Conservation (phyloP, 2,888 invertebrate genomes). For the Leucophenga maculata region DNA sequence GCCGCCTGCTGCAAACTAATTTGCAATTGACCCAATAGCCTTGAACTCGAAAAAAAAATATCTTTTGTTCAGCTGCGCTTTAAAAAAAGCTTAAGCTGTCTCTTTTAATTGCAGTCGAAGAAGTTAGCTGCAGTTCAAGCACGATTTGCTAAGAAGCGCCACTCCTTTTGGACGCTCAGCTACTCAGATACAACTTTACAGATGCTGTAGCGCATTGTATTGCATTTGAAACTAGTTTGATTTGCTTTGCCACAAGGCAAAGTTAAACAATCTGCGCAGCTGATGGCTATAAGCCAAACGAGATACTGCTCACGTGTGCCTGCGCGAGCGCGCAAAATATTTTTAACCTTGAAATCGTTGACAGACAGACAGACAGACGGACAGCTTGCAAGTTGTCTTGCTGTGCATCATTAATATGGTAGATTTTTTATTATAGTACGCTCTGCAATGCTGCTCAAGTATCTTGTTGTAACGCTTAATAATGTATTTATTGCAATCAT, state of each 20-base stretch:
- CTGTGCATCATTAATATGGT: conserved; percentile 14
- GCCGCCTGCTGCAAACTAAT: conserved; percentile 45
- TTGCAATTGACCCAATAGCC: conserved; percentile 64
- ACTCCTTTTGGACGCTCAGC: neutral
- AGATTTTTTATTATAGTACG: neutral
- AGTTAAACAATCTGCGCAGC: conserved; percentile 3
- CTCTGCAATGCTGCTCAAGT: conserved; percentile 1
- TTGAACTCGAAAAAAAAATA: conserved; percentile 56
- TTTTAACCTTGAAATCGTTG: conserved; percentile 17
- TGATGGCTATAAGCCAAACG: conserved; percentile 10
- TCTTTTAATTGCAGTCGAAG: conserved; percentile 3
- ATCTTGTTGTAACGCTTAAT: neutral
- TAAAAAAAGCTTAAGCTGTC: conserved; percentile 12
- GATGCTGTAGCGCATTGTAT: neutral
- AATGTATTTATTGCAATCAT: neutral
- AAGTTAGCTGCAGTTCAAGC: neutral
- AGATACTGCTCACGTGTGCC: conserved; percentile 12
- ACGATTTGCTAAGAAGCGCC: conserved; percentile 6
- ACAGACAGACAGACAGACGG: conserved; percentile 11
- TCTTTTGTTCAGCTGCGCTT: conserved; percentile 15
- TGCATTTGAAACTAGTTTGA: conserved; percentile 10
- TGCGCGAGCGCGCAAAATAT: conserved; percentile 17
- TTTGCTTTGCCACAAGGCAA: neutral
- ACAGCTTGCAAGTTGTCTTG: neutral
- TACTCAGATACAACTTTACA: neutral